Percentiles rank a stretch among this genome's conserved stretches.
phyloP scores from a whole-genome alignment of 2,888 invertebrate species.

The Plebejus anna region DNA sequence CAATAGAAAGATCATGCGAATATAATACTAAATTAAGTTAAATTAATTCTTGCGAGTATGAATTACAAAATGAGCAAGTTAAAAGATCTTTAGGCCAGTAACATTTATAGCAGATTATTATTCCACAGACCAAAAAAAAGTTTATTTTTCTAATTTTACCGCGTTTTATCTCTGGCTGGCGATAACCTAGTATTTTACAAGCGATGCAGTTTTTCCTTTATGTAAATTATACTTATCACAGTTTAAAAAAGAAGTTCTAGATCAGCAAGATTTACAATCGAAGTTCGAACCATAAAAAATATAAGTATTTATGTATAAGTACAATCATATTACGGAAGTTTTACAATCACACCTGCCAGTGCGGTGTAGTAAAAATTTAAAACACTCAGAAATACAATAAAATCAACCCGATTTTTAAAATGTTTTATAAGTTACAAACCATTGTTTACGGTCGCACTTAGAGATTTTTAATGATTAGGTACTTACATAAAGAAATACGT shows the following conservation, averaged over 20 bases:
- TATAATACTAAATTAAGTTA: not conserved
- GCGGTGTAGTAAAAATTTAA: not conserved
- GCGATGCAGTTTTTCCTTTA: not conserved
- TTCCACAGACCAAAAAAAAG: not conserved
- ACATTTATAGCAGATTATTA: not conserved
- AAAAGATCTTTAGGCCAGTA: constrained; percentile 22
- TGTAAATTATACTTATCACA: not conserved
- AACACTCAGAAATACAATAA: not conserved
- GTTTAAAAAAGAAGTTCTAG: no score
- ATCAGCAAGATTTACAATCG: no score
- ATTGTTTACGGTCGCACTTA: not conserved
- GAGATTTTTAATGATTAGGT: not conserved
- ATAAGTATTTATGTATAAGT: not conserved
- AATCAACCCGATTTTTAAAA: not conserved
- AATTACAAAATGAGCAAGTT: constrained; percentile 25
- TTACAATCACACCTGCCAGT: not conserved
- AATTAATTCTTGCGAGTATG: constrained; percentile 26
- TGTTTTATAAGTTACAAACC: no score
- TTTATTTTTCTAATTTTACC: not conserved
- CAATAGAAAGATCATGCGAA: not conserved
- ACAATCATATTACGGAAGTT: not conserved
- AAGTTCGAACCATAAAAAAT: no score
- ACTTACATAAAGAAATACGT: not conserved
- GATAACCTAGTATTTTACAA: not conserved
- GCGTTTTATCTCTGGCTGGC: not conserved